Evolutionary conservation across 2,113 vertebrate genomes (phyloP).

Genomic region (Spizaetus ornatus): DNA sequence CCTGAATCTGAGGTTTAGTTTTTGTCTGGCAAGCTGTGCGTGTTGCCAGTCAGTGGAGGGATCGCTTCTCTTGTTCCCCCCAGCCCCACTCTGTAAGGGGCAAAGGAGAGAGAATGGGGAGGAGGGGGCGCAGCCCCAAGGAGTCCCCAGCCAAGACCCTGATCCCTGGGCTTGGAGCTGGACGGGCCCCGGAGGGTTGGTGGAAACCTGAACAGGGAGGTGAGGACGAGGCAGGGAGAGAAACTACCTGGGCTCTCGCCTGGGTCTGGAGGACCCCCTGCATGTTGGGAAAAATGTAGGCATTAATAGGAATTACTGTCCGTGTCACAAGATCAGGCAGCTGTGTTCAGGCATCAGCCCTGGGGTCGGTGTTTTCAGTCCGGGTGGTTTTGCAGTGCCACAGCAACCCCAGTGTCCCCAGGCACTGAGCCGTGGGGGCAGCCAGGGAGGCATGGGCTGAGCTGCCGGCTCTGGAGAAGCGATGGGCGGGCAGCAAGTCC

Average conservation of each 20-base stretch:
- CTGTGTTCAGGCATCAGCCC: not conserved
- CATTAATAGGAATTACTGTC: not conserved
- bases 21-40: not conserved
- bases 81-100: not conserved
- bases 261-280: not conserved
- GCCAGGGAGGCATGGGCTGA: not conserved
- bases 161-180: not conserved
- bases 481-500: not conserved
- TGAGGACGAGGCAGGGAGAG: not conserved
- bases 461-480: not conserved
- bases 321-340: not conserved
- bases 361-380: not conserved
- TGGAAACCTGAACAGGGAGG: not conserved
- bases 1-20: not conserved
- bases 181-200: not conserved
- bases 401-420: not conserved
- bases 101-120: not conserved
- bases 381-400: not conserved
- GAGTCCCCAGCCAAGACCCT: not conserved
- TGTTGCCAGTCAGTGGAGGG: not conserved
- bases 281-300: not conserved
- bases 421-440: not conserved
- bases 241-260: not conserved
- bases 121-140: not conserved
- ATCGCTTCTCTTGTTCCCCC: not conserved